phyloP scores from a whole-genome alignment of 1,140 invertebrate genomes.

The Xylocopa sonorina region DNA sequence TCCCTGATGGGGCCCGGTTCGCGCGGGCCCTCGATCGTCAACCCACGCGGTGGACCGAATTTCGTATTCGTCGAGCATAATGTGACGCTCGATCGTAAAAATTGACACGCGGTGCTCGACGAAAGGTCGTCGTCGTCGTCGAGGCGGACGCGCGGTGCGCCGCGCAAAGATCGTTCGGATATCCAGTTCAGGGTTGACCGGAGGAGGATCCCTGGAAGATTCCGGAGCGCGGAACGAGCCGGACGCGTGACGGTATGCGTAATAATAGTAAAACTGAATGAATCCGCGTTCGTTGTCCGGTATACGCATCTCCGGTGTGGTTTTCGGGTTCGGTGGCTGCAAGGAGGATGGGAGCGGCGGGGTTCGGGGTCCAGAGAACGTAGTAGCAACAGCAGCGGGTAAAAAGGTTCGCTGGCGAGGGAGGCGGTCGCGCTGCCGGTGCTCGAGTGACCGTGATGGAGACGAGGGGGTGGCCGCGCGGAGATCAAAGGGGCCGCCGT shows the following conservation, averaged over 20 bases:
- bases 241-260: slow-evolving; percentile 68
- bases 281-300: slow-evolving; percentile 41
- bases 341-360: not conserved
- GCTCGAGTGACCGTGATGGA: slow-evolving; percentile 57
- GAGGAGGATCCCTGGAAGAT: slow-evolving; percentile 11
- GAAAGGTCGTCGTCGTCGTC: no score
- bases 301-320: slow-evolving; percentile 36
- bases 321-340: slow-evolving; percentile 20
- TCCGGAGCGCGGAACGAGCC: slow-evolving; percentile 50
- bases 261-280: slow-evolving; percentile 72
- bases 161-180: not conserved
- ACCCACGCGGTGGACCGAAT: slow-evolving; percentile 55
- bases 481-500: slow-evolving; percentile 68
- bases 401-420: slow-evolving; percentile 56
- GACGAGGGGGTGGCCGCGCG: slow-evolving; percentile 59
- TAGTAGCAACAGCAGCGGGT: slow-evolving; percentile 35
- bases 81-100: no score
- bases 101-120: slow-evolving; percentile 40
- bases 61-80: slow-evolving; percentile 71
- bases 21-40: slow-evolving; percentile 44
- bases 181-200: not conserved
- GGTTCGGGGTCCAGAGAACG: not conserved
- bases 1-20: slow-evolving; percentile 67
- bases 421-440: slow-evolving; percentile 47
- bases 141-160: not conserved